phyloP scores from a whole-genome alignment of 2,888 invertebrate genomes.

The Lasioglossum figueresi region DNA sequence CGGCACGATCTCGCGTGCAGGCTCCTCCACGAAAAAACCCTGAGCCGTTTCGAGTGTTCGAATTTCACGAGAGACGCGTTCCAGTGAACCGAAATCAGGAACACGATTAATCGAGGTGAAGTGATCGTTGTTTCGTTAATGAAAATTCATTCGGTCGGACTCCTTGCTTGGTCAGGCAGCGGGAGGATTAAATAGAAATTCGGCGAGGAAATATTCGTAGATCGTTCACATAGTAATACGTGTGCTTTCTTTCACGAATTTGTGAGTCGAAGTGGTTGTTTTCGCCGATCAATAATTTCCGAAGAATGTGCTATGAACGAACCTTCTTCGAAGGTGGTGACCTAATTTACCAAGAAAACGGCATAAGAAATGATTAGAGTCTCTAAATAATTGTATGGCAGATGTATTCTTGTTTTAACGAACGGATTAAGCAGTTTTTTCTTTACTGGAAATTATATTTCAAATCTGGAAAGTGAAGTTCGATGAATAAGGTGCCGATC shows the following conservation, averaged over 20 bases:
- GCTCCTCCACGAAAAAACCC: slow-evolving; percentile 25
- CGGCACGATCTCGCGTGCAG: slow-evolving; percentile 56
- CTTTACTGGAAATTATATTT: neutral
- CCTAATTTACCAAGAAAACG: slow-evolving; percentile 33
- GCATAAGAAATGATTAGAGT: neutral
- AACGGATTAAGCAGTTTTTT: neutral
- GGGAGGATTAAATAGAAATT: neutral
- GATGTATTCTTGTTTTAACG: neutral
- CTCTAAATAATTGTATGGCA: neutral
- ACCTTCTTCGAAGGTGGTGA: slow-evolving; percentile 39
- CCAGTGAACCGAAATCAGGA: slow-evolving; percentile 13
- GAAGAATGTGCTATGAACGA: slow-evolving; percentile 26
- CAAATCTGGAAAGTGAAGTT: neutral
- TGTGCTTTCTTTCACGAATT: slow-evolving; percentile 26
- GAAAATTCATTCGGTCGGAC: neutral
- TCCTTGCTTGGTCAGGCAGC: neutral
- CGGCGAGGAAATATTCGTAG: neutral
- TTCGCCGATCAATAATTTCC: slow-evolving; percentile 58
- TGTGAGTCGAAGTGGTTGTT: slow-evolving; percentile 36
- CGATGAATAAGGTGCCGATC: neutral
- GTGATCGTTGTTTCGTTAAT: slow-evolving; percentile 38
- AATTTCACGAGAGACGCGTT: neutral
- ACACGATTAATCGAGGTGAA: slow-evolving; percentile 48
- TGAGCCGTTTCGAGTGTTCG: slow-evolving; percentile 36
- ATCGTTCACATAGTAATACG: neutral